phyloP scores from a whole-genome alignment of 2,113 vertebrate genomes.

The Chloroceryle aenea region DNA sequence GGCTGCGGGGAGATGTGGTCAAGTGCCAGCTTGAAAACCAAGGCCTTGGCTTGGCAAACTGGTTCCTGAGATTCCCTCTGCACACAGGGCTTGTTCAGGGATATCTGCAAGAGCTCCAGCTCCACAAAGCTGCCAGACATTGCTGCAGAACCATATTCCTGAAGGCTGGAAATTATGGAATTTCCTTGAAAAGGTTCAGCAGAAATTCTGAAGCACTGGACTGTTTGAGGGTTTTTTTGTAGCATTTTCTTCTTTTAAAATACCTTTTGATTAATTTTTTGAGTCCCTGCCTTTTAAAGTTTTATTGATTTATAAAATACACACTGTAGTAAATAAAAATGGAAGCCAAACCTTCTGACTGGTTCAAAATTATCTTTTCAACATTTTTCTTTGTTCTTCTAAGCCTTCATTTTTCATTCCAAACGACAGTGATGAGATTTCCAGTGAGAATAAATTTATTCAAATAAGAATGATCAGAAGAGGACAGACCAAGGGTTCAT shows the following conservation, averaged over 20 bases:
- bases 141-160: not conserved
- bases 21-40: constrained; percentile 23
- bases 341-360: not conserved
- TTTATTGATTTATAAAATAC: not conserved
- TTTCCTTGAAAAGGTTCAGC: not conserved
- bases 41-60: not conserved
- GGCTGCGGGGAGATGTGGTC: not conserved
- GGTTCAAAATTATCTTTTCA: not conserved
- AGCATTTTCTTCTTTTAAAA: fast-evolving
- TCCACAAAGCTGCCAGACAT: constrained; percentile 7
- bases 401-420: not conserved
- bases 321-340: not conserved
- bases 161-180: not conserved
- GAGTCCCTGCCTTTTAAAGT: not conserved
- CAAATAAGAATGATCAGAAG: not conserved
- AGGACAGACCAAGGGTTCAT: not conserved
- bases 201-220: not conserved
- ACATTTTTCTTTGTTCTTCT: not conserved
- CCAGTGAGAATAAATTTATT: not conserved
- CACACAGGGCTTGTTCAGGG: not conserved
- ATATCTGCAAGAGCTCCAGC: not conserved
- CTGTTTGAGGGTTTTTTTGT: not conserved
- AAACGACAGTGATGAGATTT: not conserved
- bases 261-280: not conserved
- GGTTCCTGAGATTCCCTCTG: not conserved